These are phyloP conservation scores for Strix uralensis DNA, from an alignment of 2,113 vertebrate genomes.

Conservation along the genomic window DNA sequence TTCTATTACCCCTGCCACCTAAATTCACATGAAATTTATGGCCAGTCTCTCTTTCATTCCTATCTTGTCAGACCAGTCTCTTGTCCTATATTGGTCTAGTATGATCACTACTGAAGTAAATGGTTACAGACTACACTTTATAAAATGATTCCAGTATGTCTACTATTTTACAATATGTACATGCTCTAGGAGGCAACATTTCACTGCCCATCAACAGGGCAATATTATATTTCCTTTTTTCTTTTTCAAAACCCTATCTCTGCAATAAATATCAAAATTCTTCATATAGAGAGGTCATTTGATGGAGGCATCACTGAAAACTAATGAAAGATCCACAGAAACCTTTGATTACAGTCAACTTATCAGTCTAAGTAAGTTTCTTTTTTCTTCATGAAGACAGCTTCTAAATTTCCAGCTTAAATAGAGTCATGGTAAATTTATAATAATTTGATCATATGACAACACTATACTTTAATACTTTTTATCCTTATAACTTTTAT, in stretches of 20 bases:
- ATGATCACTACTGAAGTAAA: background rate
- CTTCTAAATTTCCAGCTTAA: background rate
- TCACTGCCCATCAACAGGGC: background rate
- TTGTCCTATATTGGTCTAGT: background rate
- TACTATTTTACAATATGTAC: background rate
- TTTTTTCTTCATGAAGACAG: background rate
- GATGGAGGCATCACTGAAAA: background rate
- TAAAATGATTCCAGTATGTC: background rate
- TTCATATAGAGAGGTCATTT: background rate
- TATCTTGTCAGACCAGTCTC: background rate
- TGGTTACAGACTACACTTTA: background rate
- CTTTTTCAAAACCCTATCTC: background rate
- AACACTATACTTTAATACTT: background rate
- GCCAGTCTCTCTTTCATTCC: background rate
- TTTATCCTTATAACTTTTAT: background rate
- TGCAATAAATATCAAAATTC: background rate
- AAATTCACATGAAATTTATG: background rate
- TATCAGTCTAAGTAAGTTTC: background rate
- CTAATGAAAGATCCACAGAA: background rate
- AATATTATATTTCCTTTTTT: background rate
- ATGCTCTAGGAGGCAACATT: background rate
- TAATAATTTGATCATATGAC: background rate
- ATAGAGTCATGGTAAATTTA: background rate
- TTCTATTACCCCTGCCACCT: background rate
- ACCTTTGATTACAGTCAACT: background rate